Percentiles rank a stretch among this genome's conserved stretches.
Conservation (phyloP, 2,797 vertebrate genomes). For the Galagoides demidoff region DNA sequence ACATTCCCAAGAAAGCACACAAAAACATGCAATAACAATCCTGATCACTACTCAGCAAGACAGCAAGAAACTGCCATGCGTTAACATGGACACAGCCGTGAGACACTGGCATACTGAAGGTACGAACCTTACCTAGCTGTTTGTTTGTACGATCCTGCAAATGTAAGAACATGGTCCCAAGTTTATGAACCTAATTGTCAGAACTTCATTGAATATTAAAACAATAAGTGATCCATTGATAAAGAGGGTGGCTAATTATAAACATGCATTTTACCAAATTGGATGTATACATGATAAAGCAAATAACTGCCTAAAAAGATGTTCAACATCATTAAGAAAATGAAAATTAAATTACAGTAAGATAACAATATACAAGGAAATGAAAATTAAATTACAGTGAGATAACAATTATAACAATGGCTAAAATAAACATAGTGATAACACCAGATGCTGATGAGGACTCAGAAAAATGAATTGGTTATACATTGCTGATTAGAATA, state of each 20-base stretch:
- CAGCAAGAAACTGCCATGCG: too few relatives aligned
- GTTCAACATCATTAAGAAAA: background rate
- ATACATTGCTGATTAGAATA: background rate
- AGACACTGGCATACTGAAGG: too few relatives aligned
- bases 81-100: too few relatives aligned
- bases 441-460: background rate
- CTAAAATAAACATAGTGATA: background rate
- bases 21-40: too few relatives aligned
- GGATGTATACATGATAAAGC: background rate
- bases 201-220: background rate
- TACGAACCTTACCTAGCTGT: too few relatives aligned
- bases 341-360: background rate
- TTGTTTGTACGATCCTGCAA: too few relatives aligned
- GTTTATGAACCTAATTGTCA: too few relatives aligned
- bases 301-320: background rate
- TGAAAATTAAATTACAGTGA: background rate
- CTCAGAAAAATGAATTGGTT: background rate
- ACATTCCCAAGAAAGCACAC: too few relatives aligned
- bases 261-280: background rate
- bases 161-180: too few relatives aligned
- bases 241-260: background rate
- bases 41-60: too few relatives aligned
- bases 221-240: background rate
- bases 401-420: background rate
- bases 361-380: background rate